These are phyloP conservation scores for Uloborus plumipes DNA, from an alignment of 2,888 invertebrate species.

Conservation along the genomic window DNA sequence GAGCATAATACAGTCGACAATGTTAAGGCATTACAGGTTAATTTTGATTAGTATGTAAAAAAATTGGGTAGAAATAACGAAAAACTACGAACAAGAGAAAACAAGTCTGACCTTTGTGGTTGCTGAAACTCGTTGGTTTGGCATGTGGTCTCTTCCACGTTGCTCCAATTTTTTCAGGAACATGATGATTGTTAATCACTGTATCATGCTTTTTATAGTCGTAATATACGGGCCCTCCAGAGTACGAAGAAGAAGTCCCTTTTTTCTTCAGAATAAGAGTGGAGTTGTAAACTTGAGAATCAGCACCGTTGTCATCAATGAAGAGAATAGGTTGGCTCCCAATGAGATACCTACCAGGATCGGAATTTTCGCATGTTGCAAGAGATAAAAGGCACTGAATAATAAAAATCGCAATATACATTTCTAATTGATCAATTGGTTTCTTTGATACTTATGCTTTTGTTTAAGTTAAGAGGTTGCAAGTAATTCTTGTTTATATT, in stretches of 20 bases:
- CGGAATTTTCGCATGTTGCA: not conserved
- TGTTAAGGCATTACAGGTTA: no score
- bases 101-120: constrained; percentile 49
- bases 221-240: constrained; percentile 31
- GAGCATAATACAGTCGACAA: no score
- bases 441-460: no score
- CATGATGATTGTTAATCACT: constrained; percentile 35
- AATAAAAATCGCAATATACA: no score
- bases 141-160: constrained; percentile 33
- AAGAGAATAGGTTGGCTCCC: constrained; percentile 34
- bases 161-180: not conserved
- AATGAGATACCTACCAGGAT: constrained; percentile 25
- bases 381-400: no score
- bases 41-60: not conserved
- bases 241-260: not conserved
- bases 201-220: constrained; percentile 17
- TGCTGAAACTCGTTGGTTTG: constrained; percentile 37
- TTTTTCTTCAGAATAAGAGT: constrained; percentile 45
- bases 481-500: no score
- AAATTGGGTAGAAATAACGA: not conserved
- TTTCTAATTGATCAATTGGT: no score
- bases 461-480: no score
- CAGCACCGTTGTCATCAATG: constrained; percentile 9
- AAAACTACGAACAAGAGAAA: no score
- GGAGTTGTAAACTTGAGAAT: constrained; percentile 33